Percentiles rank a stretch among this genome's conserved stretches.
phyloP scores from a whole-genome alignment of 2,888 invertebrate genomes.

The Philaethria dido region DNA sequence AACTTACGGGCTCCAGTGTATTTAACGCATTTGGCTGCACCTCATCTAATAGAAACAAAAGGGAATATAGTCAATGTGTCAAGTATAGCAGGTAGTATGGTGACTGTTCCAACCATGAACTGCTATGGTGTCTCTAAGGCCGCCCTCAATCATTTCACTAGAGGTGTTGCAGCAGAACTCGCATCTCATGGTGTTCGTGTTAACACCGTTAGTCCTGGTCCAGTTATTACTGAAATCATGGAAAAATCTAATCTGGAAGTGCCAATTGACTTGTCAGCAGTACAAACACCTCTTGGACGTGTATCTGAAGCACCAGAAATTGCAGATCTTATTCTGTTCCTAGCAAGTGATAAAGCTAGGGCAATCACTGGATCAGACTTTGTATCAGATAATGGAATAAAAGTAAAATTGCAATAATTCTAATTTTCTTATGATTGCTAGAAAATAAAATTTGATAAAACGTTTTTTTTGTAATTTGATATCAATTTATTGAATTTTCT shows the following conservation, averaged over 20 bases:
- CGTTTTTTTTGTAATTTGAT: too few relatives aligned
- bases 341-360: slow-evolving; percentile 50
- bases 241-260: slow-evolving; percentile 62
- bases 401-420: background rate
- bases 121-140: slow-evolving; percentile 88
- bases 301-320: slow-evolving; percentile 48
- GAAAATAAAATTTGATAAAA: too few relatives aligned
- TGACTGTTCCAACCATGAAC: slow-evolving; percentile 24
- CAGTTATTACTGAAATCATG: slow-evolving; percentile 72
- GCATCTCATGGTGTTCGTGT: slow-evolving; percentile 85
- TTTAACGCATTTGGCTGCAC: slow-evolving; percentile 51
- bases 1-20: slow-evolving; percentile 52
- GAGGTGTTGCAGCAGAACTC: slow-evolving; percentile 86
- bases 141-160: slow-evolving; percentile 89
- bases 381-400: slow-evolving; percentile 45
- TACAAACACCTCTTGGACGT: slow-evolving; percentile 39
- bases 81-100: slow-evolving; percentile 46
- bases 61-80: slow-evolving; percentile 61
- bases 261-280: background rate
- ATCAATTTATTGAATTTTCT: too few relatives aligned
- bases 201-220: slow-evolving; percentile 88
- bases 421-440: background rate
- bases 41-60: slow-evolving; percentile 52
- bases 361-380: slow-evolving; percentile 49
- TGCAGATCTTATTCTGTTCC: slow-evolving; percentile 49